phyloP scores from a whole-genome alignment of 2,113 vertebrate genomes.

The Riparia riparia region DNA sequence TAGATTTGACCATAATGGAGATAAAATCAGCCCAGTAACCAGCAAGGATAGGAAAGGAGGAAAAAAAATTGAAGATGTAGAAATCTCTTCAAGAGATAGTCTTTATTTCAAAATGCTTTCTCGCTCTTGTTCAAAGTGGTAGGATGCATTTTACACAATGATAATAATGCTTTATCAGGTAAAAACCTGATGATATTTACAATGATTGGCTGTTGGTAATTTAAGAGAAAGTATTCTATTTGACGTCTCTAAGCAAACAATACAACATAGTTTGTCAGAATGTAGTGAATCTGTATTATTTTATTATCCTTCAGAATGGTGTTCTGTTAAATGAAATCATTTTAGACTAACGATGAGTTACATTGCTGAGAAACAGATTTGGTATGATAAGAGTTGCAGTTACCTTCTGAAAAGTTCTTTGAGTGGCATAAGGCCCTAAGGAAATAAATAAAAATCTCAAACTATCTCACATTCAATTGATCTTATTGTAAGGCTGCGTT shows the following conservation, averaged over 20 bases:
- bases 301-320: neutral
- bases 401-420: neutral
- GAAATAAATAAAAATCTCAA: neutral
- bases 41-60: neutral
- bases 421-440: neutral
- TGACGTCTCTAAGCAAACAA: neutral
- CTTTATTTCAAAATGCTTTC: neutral
- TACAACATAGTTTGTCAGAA: fast-evolving
- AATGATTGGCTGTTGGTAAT: neutral
- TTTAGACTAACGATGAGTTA: neutral
- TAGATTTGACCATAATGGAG: neutral
- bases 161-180: neutral
- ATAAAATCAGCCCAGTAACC: neutral
- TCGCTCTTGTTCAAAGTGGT: neutral
- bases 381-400: neutral
- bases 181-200: neutral
- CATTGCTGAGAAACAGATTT: neutral
- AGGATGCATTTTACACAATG: neutral
- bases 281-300: neutral
- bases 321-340: neutral
- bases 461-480: neutral
- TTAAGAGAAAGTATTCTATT: neutral
- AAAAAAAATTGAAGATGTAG: neutral
- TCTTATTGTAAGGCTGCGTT: neutral
- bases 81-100: neutral